Evolutionary conservation across 2,888 invertebrate species (phyloP), one percentile per base, ranked within the genome.

Genomic region (Drosophila putrida): DNA sequence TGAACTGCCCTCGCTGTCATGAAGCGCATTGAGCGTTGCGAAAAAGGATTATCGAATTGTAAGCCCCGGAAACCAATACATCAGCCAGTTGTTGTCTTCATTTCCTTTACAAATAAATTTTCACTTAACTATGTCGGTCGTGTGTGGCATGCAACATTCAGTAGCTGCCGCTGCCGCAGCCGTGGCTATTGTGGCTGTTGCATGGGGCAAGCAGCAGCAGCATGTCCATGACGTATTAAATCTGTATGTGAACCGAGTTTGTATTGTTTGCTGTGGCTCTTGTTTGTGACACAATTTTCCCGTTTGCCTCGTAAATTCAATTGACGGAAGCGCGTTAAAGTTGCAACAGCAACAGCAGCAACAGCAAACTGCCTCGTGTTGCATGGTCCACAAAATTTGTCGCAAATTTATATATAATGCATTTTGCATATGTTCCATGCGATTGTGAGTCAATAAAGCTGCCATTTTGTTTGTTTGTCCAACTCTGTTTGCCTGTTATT

Each of bases 51-150:
- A 85, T 86, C 80, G 78, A 69, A 85, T 78, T 79, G 70, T 69
- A 54, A 60, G 70, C 44, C 75, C 79, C 84, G 84, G 84, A 85
- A 85, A 84, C 74, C 84, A 76, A 82, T 84, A 79, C 84, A 80
- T 82, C 81, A 80, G 74, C 38, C 41, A 74, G 78, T 81, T 82
- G 82, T 81, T 82, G 82, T 81, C 73, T 82, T 71, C 81, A 79
- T 81, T 86, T 86, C 87, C 85, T 85, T 76, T 78, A 35, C 58
- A 79, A 85, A 83, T 86, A 87, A 83, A 82, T 86, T 85, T 83
- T 75, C 85, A 82, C 82, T 80, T 82, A 80, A 80, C 84, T 80
- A 83, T 86, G 84, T 83, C 81, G 78, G 76, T 74, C 71, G 78
- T 51, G 78, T 51, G 55, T 33, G 54, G 72, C 71, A 77, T 75